Evolutionary conservation across 2,113 vertebrate species (phyloP), one percentile per base, ranked within the genome.

Genomic region (Onychostruthus taczanowskii): DNA sequence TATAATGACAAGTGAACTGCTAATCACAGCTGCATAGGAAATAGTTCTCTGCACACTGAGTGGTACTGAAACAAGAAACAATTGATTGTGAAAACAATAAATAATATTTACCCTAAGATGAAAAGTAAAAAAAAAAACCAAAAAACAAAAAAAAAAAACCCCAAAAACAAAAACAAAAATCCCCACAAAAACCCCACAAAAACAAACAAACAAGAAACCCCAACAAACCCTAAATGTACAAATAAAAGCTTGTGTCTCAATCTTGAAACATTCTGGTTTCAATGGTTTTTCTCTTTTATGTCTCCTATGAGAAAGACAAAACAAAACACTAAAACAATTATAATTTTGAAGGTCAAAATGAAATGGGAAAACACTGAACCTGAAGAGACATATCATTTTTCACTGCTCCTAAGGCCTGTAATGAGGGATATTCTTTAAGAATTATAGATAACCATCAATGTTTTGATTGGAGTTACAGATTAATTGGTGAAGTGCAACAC

Each of bases 211-310:
- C 41, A 41, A 15, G 39, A 41, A 41, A 41, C 41, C 41, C 41
- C 41, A 41, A 41, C 41, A 41, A 50, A 0, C 0, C 3, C 2
- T 7, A 6, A 64, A 77, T 72, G 2, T 68, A 30, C 10, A 76
- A 63, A 69, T 66, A 87, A 59, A 78, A 63, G 1, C 7, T 5
- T 52, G 4, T 30, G 12, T 52, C 44, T 69, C n/a, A 44, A 72
- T 64, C 30, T 39, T 67, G 44, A 78, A 87, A 53, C 7, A 11
- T 72, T 64, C 19, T 75, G 6, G 1, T 24, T 89, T 81, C 12
- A 3, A 67, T 2, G 1, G 2, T 1, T 44, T 78, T 82, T 35
- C 3, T 52, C 30, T 58, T 78, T 61, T 19, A 37, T 14, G 2
- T 63, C 53, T 89, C 66, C 10, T 75, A 22, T 37, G 21, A 79